Conservation (phyloP, 2,797 vertebrate species). For the Eutrigla gurnardus region DNA sequence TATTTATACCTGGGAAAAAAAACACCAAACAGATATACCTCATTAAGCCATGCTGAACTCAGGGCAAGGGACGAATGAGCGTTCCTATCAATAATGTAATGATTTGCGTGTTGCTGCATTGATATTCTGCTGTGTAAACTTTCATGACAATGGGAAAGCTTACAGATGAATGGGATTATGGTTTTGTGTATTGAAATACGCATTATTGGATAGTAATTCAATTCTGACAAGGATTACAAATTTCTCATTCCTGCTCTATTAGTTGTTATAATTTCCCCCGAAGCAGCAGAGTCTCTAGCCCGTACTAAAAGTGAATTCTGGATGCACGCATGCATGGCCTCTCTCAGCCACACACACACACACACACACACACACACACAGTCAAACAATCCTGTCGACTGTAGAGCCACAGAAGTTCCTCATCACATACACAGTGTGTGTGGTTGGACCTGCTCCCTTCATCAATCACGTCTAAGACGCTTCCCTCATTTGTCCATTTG, state of each 20-base stretch:
- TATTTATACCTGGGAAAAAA: constrained; percentile 67
- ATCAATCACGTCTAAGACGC: constrained; percentile 76
- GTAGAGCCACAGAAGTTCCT: constrained; percentile 51
- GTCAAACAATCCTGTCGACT: constrained; percentile 61
- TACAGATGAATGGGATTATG: constrained; percentile 75
- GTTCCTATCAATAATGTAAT: constrained; percentile 67
- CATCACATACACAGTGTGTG: constrained; percentile 52
- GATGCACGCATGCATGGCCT: constrained; percentile 13
- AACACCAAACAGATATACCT: constrained; percentile 49
- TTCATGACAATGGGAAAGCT: constrained; percentile 62
- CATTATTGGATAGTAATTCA: constrained; percentile 80
- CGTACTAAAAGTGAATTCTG: constrained; percentile 51
- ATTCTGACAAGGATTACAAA: constrained; percentile 74
- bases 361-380: constrained; percentile 15
- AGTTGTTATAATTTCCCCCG: constrained; percentile 61
- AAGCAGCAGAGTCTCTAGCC: constrained; percentile 44
- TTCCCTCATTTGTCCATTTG: constrained; percentile 78
- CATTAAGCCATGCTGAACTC: constrained; percentile 67
- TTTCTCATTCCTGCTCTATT: constrained; percentile 73
- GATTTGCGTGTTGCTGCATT: constrained; percentile 59
- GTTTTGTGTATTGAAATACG: constrained; percentile 75
- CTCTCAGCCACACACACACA: constrained; percentile 13
- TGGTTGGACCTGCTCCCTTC: constrained; percentile 47
- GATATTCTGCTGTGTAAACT: constrained; percentile 61
- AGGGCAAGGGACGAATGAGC: constrained; percentile 65